These are phyloP conservation scores for Acutogordius australiensis DNA, from an alignment of 2,888 invertebrate species.

Conservation along the genomic window DNA sequence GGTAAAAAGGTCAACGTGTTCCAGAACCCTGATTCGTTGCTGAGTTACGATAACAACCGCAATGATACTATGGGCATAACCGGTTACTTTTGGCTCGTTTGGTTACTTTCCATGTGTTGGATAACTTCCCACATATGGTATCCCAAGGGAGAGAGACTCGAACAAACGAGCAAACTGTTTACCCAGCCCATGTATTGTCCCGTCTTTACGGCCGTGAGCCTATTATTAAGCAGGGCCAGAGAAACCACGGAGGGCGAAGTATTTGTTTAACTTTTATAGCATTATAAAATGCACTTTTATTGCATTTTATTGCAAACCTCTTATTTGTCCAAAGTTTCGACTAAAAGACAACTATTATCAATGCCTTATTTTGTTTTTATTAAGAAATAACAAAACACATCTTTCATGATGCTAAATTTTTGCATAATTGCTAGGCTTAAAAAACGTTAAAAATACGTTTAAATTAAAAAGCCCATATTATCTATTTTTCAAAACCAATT, in stretches of 20 bases:
- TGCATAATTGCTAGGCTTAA: too few species aligned
- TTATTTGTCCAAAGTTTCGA: too few species aligned
- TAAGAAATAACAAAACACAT: too few species aligned
- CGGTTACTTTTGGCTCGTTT: slow-evolving; percentile 21
- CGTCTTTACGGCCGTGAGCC: background rate
- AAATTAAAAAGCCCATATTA: too few species aligned
- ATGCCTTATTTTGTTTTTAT: too few species aligned
- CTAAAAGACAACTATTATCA: too few species aligned
- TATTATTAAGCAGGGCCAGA: background rate
- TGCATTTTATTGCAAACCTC: too few species aligned
- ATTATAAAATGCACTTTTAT: background rate
- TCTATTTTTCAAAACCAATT: too few species aligned
- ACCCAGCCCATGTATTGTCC: slow-evolving; percentile 10
- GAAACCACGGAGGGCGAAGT: background rate
- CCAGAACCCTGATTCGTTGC: background rate
- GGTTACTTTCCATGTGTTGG: slow-evolving; percentile 81
- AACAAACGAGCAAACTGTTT: slow-evolving; percentile 52
- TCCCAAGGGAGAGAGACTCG: slow-evolving; percentile 79
- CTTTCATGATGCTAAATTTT: too few species aligned
- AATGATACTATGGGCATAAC: background rate
- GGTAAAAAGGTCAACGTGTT: too few species aligned
- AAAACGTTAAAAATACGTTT: too few species aligned
- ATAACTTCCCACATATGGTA: slow-evolving; percentile 87
- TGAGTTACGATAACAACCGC: background rate
- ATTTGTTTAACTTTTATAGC: too few species aligned